Conservation (phyloP, 2,888 invertebrate genomes). For the Mythimna lalbum region DNA sequence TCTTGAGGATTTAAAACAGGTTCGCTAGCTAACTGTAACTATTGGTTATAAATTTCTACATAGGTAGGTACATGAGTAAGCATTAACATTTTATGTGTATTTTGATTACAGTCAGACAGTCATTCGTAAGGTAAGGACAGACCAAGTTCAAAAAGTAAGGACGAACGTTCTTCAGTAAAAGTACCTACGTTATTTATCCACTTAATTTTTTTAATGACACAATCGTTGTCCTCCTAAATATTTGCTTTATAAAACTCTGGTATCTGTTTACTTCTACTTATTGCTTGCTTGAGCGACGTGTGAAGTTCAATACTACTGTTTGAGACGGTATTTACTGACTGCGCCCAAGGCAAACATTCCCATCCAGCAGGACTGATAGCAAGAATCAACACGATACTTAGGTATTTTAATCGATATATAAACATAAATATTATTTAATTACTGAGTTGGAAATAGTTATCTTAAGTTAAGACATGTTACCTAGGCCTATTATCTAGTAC, state of each 20-base stretch:
- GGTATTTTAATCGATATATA: slow-evolving; percentile 53
- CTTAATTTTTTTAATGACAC: slow-evolving; percentile 29
- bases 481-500: too few relatives aligned
- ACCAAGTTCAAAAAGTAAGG: slow-evolving; percentile 37
- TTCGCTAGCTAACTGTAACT: neutral
- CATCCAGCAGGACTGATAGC: slow-evolving; percentile 77
- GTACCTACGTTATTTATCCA: slow-evolving; percentile 23
- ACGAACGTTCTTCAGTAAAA: slow-evolving; percentile 23
- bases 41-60: neutral
- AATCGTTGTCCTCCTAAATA: slow-evolving; percentile 9
- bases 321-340: slow-evolving; percentile 73
- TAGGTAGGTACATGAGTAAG: too few relatives aligned
- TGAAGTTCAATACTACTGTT: slow-evolving; percentile 58
- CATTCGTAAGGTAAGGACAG: slow-evolving; percentile 23
- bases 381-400: slow-evolving; percentile 68
- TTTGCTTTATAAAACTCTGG: slow-evolving; percentile 37
- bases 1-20: too few relatives aligned
- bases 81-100: neutral
- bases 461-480: neutral
- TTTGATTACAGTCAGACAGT: slow-evolving; percentile 3
- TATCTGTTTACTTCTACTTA: slow-evolving; percentile 41
- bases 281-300: slow-evolving; percentile 48
- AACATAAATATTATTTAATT: slow-evolving; percentile 47
- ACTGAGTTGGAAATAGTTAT: slow-evolving; percentile 9
- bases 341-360: slow-evolving; percentile 79